These are phyloP conservation scores for Elgaria multicarinata DNA, from an alignment of 2,113 vertebrate genomes.

Conservation along the genomic window DNA sequence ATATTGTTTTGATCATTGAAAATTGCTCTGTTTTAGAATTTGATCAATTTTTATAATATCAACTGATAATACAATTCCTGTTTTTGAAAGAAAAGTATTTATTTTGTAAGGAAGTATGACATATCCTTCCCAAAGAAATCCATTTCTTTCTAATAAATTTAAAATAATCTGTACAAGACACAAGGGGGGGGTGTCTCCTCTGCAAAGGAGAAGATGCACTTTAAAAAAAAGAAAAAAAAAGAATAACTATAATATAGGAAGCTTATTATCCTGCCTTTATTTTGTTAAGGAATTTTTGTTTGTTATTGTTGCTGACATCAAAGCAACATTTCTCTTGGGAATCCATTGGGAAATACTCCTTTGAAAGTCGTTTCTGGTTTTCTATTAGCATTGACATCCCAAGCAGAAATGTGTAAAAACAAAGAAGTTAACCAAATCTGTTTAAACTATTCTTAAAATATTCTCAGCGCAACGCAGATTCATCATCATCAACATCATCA, in stretches of 20 bases:
- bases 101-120: not conserved
- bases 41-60: not conserved
- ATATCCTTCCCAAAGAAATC: conserved; percentile 26
- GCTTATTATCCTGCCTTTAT: not conserved
- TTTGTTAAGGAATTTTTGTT: not conserved
- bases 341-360: not conserved
- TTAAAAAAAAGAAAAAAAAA: not conserved
- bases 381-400: not conserved
- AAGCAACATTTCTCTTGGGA: not conserved
- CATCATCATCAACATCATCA: too few relatives aligned
- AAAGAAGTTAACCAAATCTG: not conserved
- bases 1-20: conserved; percentile 61
- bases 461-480: not conserved
- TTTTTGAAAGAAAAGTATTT: not conserved
- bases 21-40: not conserved
- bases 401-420: not conserved
- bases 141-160: not conserved
- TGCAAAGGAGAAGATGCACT: not conserved
- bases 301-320: too few relatives aligned
- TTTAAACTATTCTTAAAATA: not conserved
- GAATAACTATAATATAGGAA: too few relatives aligned
- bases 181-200: too few relatives aligned
- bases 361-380: not conserved
- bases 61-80: not conserved
- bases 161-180: not conserved